Base-by-base conservation (phyloP, 2,797 vertebrate species). In the Otolemur crassicaudatus region DNA sequence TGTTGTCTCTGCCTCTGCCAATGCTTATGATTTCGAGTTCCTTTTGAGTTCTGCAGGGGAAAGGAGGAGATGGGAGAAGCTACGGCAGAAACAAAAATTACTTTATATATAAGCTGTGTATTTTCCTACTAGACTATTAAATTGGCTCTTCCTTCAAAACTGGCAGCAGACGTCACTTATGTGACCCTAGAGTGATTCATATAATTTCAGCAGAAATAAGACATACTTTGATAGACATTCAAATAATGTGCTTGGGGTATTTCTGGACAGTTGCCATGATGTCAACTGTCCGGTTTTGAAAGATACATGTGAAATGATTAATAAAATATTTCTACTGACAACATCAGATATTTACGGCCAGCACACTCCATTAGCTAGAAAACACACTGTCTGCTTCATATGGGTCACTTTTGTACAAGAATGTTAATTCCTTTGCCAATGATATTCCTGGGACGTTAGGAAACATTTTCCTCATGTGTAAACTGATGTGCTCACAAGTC, bases 211-310 rank as follows among this genome's bases (percentile, higher is more conserved):
- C 27, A 43, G 29, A 92, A 65, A 37, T 79, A 60, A 67, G n/a
- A 81, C 22, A 56, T 65, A 67, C 73, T 63, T 80, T 90, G 69
- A 94, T 27, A 87, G 70, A 63, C 73, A 76, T 85, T 95, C 37
- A 93, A 23, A 86, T 83, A 87, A 75, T 79, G 60, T 80, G 17
- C 84, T 91, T 94, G 46, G 29, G 43, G 13, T 70, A 73, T 90
- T 87, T 96, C 87, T 86, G 43, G 72, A 65, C 58, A 85, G 19
- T 81, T 11, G 37, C 14, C 87, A 76, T 2, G 7, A 60, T 67
- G 70, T 95, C 34, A 58, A 37, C 43, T 83, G 67, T 94, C 93
- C 93, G 63, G 65, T 92, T 94, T 94, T 84, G 10, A 85, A 87
- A 90, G 65, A n/a, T 10, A 29, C 43, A 76, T 40, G 29, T 90